Evolutionary conservation across 2,113 vertebrate species (phyloP).

Genomic region (Sciurus niger): DNA sequence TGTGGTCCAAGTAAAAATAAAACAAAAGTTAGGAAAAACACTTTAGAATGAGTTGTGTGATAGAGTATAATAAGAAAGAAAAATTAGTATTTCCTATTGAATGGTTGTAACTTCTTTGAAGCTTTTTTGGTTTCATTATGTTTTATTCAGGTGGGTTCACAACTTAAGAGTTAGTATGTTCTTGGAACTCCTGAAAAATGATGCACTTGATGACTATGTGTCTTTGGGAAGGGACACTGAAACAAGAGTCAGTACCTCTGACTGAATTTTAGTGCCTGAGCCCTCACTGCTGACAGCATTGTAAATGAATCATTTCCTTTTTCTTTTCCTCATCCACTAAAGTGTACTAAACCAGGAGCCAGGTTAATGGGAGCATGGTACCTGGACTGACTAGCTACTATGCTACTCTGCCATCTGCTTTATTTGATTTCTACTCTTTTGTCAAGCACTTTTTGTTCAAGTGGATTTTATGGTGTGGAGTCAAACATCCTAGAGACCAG

Average conservation of each 20-base stretch:
- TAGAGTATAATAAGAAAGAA: neutral
- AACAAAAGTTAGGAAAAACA: neutral
- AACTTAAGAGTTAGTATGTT: neutral
- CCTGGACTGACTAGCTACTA: neutral
- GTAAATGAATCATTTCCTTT: neutral
- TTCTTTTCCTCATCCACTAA: neutral
- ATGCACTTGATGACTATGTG: neutral
- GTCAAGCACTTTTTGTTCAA: neutral
- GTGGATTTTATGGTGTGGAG: neutral
- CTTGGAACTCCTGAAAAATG: neutral
- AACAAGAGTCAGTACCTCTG: neutral
- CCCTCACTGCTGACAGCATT: too few relatives aligned
- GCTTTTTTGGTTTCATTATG: too few relatives aligned
- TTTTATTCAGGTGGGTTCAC: neutral
- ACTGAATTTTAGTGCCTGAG: neutral
- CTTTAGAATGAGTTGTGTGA: neutral
- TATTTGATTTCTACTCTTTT: conserved; percentile 26
- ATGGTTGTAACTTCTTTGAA: neutral
- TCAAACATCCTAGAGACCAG: neutral
- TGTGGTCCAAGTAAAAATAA: too few relatives aligned
- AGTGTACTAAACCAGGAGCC: neutral
- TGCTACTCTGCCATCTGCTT: neutral
- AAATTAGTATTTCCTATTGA: neutral
- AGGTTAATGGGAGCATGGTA: neutral
- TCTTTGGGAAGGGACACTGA: neutral